A percentile compares a stretch with the other conserved stretches of the same genome.
Conservation (phyloP, 2,888 invertebrate species). For the Pseudanteris insignis region DNA sequence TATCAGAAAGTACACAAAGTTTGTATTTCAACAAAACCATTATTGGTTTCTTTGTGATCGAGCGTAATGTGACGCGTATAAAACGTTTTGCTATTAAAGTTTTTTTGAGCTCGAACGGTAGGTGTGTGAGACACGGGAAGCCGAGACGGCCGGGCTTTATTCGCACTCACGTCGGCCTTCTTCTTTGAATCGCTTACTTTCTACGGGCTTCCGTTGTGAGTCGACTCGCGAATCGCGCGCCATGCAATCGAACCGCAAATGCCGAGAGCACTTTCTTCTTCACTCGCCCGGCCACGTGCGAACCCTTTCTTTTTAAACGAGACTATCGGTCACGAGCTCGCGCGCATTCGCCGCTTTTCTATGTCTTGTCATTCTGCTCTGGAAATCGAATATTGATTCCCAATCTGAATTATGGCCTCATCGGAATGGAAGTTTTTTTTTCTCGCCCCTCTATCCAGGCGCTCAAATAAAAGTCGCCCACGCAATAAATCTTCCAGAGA, state of each 20-base stretch:
- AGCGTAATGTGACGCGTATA: too few species aligned
- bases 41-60: too few species aligned
- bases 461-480: slow-evolving; percentile 24
- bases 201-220: slow-evolving; percentile 44
- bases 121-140: too few species aligned
- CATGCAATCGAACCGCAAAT: slow-evolving; percentile 49
- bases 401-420: slow-evolving; percentile 21
- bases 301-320: slow-evolving; percentile 43
- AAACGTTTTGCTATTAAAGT: too few species aligned
- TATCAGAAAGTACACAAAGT: too few species aligned
- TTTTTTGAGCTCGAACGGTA: too few species aligned
- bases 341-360: slow-evolving; percentile 21
- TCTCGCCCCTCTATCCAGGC: not conserved
- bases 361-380: slow-evolving; percentile 19
- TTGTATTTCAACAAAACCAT: too few species aligned
- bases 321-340: slow-evolving; percentile 17
- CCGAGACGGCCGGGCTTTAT: too few species aligned
- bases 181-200: slow-evolving; percentile 55
- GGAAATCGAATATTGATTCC: slow-evolving; percentile 30
- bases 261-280: slow-evolving; percentile 55
- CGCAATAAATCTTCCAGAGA: slow-evolving; percentile 29
- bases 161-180: too few species aligned
- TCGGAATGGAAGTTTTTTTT: slow-evolving; percentile 3
- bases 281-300: slow-evolving; percentile 48
- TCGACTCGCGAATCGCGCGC: not conserved